These are phyloP conservation scores for Limnephilus lunatus DNA, from an alignment of 2,888 invertebrate species.

Conservation along the genomic window DNA sequence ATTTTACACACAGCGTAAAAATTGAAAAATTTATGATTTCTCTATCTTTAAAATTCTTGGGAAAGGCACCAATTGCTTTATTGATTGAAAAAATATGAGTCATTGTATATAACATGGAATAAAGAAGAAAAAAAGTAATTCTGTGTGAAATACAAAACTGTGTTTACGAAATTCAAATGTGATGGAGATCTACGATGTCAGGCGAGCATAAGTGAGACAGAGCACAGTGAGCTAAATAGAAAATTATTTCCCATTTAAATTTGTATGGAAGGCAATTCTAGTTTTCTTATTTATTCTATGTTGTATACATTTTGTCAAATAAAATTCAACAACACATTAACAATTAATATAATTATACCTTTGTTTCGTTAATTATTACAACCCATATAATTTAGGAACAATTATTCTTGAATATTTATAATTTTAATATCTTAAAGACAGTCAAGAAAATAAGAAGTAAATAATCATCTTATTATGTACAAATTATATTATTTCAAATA, in stretches of 20 bases:
- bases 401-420: not conserved
- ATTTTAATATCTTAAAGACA: not conserved
- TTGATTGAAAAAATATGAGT: not conserved
- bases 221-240: too few relatives aligned
- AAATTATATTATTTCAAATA: slow-evolving; percentile 27
- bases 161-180: too few relatives aligned
- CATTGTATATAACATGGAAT: not conserved
- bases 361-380: slow-evolving; percentile 4
- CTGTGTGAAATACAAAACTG: too few relatives aligned
- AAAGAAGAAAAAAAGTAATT: too few relatives aligned
- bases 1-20: not conserved
- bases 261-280: too few relatives aligned
- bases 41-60: not conserved
- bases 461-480: slow-evolving; percentile 15
- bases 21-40: not conserved
- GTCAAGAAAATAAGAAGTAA: not conserved
- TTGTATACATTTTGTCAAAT: not conserved
- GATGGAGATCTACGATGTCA: too few relatives aligned
- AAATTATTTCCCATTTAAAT: too few relatives aligned
- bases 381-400: slow-evolving; percentile 26
- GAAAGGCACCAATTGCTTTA: not conserved
- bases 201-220: too few relatives aligned
- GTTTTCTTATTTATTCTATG: too few relatives aligned
- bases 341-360: not conserved
- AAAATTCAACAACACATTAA: not conserved